Evolutionary conservation across 2,888 invertebrate species (phyloP).

Genomic region (Tinea pellionella): DNA sequence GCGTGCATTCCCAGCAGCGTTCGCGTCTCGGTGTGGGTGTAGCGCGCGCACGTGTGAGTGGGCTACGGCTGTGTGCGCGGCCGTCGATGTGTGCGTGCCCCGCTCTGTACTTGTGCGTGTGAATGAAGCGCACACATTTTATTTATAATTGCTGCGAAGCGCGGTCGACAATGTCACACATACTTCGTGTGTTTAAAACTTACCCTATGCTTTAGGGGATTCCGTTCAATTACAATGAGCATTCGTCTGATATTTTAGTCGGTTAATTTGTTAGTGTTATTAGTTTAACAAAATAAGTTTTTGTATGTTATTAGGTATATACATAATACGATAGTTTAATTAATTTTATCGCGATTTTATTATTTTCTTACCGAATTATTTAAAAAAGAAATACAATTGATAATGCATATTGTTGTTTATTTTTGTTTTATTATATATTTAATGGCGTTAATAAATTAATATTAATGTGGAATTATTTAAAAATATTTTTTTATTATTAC

Average conservation of each 20-base stretch:
- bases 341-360: not conserved
- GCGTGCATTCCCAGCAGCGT: conserved; percentile 59
- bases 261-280: conserved; percentile 14
- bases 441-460: too few relatives aligned
- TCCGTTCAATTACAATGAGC: conserved; percentile 20
- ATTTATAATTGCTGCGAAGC: conserved; percentile 66
- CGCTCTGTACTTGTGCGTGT: conserved; percentile 61
- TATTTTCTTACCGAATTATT: not conserved
- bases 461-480: too few relatives aligned
- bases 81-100: conserved; percentile 45
- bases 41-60: conserved; percentile 41
- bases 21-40: conserved; percentile 34
- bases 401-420: too few relatives aligned
- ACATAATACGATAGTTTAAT: conserved; percentile 2
- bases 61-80: conserved; percentile 28
- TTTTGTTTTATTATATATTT: too few relatives aligned
- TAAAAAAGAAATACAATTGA: too few relatives aligned
- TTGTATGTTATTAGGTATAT: conserved; percentile 6
- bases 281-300: conserved; percentile 7
- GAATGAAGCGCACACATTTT: conserved; percentile 68
- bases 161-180: conserved; percentile 59
- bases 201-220: conserved; percentile 37
- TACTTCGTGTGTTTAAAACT: conserved; percentile 42
- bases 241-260: conserved; percentile 13
- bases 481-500: too few relatives aligned